These are phyloP conservation scores for Leucophenga maculata DNA, from an alignment of 2,888 invertebrate species.

Conservation along the genomic window DNA sequence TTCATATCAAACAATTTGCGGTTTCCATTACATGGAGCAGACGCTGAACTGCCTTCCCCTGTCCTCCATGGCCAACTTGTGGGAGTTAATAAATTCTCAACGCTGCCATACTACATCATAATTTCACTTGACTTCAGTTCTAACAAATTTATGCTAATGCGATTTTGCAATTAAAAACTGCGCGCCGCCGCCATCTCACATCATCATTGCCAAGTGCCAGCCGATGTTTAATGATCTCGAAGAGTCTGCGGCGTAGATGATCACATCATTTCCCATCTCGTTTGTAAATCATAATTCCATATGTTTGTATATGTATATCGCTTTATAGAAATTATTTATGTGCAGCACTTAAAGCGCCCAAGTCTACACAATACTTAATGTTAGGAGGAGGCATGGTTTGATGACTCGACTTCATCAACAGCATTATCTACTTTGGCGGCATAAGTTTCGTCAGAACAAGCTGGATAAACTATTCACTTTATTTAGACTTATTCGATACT, in stretches of 20 bases:
- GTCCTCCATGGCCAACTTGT: no score
- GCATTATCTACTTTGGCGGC: not conserved
- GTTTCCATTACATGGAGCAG: no score
- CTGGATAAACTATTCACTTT: not conserved
- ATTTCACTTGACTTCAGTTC: no score
- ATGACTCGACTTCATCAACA: not conserved
- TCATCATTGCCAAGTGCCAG: conserved; percentile 8
- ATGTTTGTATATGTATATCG: not conserved
- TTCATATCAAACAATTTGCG: no score
- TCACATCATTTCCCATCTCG: not conserved
- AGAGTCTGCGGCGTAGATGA: not conserved
- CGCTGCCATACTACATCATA: no score
- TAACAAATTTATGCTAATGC: conserved; percentile 64
- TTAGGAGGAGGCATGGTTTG: not conserved
- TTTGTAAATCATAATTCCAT: conserved; percentile 25
- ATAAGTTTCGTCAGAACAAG: conserved; percentile 15
- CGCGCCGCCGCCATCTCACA: not conserved
- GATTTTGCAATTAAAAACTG: conserved; percentile 62
- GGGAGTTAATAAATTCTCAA: no score
- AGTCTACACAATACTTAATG: not conserved
- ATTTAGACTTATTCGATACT: no score
- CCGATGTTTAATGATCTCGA: not conserved
- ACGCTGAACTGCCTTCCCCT: no score
- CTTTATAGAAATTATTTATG: conserved; percentile 17
- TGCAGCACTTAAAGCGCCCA: conserved; percentile 14